phyloP scores from a whole-genome alignment of 2,797 vertebrate species.

The Phrynocephalus guinanensis region DNA sequence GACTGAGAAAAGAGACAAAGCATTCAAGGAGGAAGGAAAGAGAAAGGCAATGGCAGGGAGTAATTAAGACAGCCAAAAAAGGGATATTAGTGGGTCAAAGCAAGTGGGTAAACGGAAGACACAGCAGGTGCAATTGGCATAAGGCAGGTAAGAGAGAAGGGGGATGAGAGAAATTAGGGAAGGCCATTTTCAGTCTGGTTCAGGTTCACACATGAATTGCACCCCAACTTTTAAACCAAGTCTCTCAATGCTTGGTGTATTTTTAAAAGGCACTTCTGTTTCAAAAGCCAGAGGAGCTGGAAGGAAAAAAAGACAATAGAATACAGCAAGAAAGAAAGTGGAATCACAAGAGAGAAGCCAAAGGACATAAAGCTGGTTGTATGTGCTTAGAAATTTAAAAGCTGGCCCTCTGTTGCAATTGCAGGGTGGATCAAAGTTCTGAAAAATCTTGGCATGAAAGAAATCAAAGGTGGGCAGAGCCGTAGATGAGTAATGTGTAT shows the following conservation, averaged over 20 bases:
- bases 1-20: neutral
- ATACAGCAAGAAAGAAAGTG: neutral
- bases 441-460: neutral
- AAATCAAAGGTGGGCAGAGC: neutral
- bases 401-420: neutral
- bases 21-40: too few species aligned
- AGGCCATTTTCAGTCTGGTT: neutral
- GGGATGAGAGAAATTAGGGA: neutral
- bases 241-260: neutral
- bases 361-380: too few species aligned
- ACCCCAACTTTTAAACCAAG: neutral
- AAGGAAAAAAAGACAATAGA: too few species aligned
- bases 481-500: neutral
- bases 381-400: neutral
- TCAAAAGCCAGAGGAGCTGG: neutral
- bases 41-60: neutral
- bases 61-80: neutral
- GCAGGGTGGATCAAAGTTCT: neutral
- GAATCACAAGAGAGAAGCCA: neutral
- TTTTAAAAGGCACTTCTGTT: too few species aligned
- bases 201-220: neutral
- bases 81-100: neutral
- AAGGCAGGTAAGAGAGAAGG: neutral
- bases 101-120: neutral
- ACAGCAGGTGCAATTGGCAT: neutral